These are phyloP conservation scores for Coregonus sp. DNA, from an alignment of 2,797 vertebrate species.

Conservation along the genomic window DNA sequence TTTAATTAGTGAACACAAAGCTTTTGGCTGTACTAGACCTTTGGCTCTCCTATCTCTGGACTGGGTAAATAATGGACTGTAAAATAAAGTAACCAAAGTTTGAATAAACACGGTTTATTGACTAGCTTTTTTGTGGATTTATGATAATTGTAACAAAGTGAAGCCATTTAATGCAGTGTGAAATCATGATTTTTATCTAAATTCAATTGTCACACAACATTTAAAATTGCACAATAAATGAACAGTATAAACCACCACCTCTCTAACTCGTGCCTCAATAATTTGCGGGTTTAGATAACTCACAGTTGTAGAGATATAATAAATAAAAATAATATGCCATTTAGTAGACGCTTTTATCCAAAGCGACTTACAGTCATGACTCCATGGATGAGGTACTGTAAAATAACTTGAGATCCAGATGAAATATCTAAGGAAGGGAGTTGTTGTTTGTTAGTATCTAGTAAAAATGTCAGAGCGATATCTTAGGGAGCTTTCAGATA, in stretches of 20 bases:
- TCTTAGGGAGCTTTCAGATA: neutral
- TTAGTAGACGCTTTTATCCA: too few species aligned
- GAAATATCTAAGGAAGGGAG: neutral
- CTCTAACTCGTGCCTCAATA: neutral
- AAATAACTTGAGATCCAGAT: neutral
- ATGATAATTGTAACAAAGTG: neutral
- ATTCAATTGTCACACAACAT: neutral
- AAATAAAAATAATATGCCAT: too few species aligned
- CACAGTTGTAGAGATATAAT: neutral
- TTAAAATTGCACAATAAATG: neutral
- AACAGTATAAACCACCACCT: neutral
- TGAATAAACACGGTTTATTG: neutral
- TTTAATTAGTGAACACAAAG: neutral
- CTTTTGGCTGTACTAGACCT: neutral
- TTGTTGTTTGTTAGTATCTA: neutral
- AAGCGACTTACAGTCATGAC: too few species aligned
- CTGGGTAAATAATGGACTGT: neutral
- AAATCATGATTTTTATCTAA: neutral
- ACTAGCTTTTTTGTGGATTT: neutral
- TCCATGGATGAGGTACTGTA: neutral
- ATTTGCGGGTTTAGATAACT: neutral
- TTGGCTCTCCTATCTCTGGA: neutral
- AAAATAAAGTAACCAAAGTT: neutral
- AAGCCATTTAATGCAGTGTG: neutral
- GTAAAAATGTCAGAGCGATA: neutral